Percentiles rank a stretch among this genome's conserved stretches.
These are phyloP conservation scores for Gasterosteus aculeatus DNA, from an alignment of 2,113 vertebrate species.

Conservation along the genomic window DNA sequence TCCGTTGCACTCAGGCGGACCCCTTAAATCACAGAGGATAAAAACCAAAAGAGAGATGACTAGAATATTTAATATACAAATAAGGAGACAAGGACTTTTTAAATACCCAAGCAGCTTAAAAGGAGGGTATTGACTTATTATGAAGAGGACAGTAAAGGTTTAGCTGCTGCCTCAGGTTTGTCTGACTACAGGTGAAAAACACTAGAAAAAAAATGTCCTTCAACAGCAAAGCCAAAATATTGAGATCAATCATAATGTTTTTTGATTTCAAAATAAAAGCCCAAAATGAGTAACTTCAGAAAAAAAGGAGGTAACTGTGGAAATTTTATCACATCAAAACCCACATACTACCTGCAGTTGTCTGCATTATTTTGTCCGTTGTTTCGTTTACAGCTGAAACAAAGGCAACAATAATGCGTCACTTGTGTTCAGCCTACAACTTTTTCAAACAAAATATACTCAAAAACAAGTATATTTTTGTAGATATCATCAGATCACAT, in stretches of 20 bases:
- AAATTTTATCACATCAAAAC: not conserved
- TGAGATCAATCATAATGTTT: not conserved
- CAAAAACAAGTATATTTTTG: not conserved
- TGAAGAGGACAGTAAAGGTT: not conserved
- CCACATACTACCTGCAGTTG: too few relatives aligned
- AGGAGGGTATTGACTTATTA: not conserved
- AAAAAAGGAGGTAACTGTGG: not conserved
- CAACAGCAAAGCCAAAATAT: not conserved
- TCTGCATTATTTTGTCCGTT: not conserved
- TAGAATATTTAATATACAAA: not conserved
- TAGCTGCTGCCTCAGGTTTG: not conserved
- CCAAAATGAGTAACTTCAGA: not conserved
- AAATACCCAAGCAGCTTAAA: not conserved
- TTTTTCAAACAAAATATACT: not conserved
- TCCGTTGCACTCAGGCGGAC: slow-evolving; percentile 21
- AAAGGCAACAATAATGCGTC: not conserved
- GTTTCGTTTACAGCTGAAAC: not conserved
- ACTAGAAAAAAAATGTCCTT: slow-evolving; percentile 1
- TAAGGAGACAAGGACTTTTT: not conserved
- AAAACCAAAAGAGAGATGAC: not conserved
- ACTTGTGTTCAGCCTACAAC: not conserved
- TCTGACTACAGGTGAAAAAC: not conserved
- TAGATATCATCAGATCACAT: not conserved
- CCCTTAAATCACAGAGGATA: slow-evolving; percentile 20
- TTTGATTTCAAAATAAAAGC: slow-evolving; percentile 53